Percentiles rank a stretch among this genome's conserved stretches.
These are phyloP conservation scores for Anabas testudineus DNA, from an alignment of 2,797 vertebrate genomes.

Conservation along the genomic window DNA sequence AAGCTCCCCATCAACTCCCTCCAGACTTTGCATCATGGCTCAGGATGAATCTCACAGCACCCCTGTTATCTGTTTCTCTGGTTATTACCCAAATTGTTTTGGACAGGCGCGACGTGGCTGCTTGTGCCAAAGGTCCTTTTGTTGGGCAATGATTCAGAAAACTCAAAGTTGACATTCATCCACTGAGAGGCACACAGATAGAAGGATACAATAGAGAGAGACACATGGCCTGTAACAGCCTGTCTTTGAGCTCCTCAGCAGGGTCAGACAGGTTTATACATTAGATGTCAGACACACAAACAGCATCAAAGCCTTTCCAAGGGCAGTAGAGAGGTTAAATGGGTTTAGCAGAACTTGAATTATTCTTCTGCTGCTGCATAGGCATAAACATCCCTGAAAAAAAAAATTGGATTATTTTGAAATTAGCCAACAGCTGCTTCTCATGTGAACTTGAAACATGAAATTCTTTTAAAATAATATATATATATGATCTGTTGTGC, in stretches of 20 bases:
- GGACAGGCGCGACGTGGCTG: conserved; percentile 41
- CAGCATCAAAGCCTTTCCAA: conserved; percentile 35
- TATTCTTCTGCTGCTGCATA: background rate
- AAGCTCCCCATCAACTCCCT: conserved; percentile 20
- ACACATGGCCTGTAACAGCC: conserved; percentile 23
- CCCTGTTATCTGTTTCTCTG: conserved; percentile 36
- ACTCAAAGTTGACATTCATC: conserved; percentile 26
- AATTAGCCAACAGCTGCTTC: background rate
- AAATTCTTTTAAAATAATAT: background rate
- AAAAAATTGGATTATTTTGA: conserved; percentile 5
- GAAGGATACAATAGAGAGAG: conserved; percentile 17
- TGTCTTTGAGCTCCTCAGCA: conserved; percentile 11
- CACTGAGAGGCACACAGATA: conserved; percentile 24
- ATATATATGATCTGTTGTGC: conserved; percentile 31
- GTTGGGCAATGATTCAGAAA: conserved; percentile 51
- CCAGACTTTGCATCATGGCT: conserved; percentile 43
- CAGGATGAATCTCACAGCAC: conserved; percentile 32
- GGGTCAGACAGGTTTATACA: conserved; percentile 30
- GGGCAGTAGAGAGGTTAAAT: conserved; percentile 3
- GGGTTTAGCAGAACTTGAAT: conserved; percentile 5
- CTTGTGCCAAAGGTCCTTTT: conserved; percentile 51
- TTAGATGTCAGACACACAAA: conserved; percentile 26
- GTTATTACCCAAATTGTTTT: conserved; percentile 60
- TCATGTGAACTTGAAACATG: background rate
- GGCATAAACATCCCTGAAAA: background rate